phyloP scores from a whole-genome alignment of 2,797 vertebrate genomes.

The Rhinatrema bivittatum region DNA sequence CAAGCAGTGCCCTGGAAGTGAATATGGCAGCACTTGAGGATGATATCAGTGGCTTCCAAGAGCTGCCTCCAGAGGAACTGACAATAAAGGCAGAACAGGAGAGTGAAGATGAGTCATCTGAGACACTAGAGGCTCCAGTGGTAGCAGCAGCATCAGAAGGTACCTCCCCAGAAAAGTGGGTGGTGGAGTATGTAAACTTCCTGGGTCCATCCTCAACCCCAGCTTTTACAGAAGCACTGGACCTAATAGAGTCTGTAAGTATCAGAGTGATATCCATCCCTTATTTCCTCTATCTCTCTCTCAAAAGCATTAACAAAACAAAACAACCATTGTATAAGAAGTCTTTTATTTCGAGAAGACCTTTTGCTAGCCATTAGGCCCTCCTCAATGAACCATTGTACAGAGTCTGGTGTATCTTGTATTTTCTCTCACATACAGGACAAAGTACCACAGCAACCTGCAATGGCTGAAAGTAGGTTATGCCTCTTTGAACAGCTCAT shows the following conservation, averaged over 20 bases:
- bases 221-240: conserved; percentile 80
- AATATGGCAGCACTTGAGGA: conserved; percentile 49
- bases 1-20: conserved; percentile 16
- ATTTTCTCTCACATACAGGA: no score
- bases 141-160: conserved; percentile 19
- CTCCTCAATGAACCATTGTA: no score
- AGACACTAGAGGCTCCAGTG: conserved; percentile 10
- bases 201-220: conserved; percentile 68
- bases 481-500: no score
- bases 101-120: conserved; percentile 18
- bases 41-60: conserved; percentile 18
- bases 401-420: no score
- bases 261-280: background rate
- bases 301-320: background rate
- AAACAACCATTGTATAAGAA: background rate
- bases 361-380: no score
- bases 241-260: conserved; percentile 87
- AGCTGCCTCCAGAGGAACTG: conserved; percentile 13
- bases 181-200: conserved; percentile 77
- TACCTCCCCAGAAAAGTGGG: conserved; percentile 67
- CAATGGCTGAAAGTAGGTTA: no score
- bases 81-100: conserved; percentile 19
- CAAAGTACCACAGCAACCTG: no score
- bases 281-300: background rate
- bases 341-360: no score